phyloP scores from a whole-genome alignment of 2,888 invertebrate genomes.

The Lamproptera curius region DNA sequence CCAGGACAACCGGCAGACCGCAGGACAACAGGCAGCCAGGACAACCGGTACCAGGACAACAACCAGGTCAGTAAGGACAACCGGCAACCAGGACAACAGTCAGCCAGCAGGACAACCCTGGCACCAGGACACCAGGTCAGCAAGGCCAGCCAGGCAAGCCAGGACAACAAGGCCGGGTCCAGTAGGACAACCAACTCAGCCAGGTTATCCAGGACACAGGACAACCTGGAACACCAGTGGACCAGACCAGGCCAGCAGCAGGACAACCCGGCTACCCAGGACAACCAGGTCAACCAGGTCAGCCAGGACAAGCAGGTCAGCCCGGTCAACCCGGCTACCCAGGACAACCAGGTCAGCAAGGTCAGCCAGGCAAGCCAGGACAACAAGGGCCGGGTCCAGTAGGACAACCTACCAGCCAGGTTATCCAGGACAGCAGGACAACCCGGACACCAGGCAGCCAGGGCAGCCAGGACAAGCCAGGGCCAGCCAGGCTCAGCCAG shows the following conservation, averaged over 20 bases:
- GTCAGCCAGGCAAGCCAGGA: conserved; percentile 46
- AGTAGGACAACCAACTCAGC: conserved; percentile 30
- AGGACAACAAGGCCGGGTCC: conserved; percentile 27
- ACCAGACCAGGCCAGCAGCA: conserved; percentile 36
- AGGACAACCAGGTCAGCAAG: conserved; percentile 34
- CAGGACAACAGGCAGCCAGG: conserved; percentile 31
- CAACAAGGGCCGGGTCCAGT: conserved; percentile 32
- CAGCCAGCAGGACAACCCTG: conserved; percentile 26
- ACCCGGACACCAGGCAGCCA: conserved; percentile 31
- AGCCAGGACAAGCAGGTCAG: conserved; percentile 33
- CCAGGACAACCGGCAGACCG: no score
- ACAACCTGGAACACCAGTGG: conserved; percentile 40
- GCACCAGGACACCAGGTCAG: conserved; percentile 33
- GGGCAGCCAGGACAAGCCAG: conserved; percentile 31
- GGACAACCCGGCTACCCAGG: conserved; percentile 25
- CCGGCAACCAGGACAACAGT: conserved; percentile 9
- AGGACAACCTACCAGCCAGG: conserved; percentile 26
- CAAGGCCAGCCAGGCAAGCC: conserved; percentile 51
- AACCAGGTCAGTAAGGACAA: conserved; percentile 50
- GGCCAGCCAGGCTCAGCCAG: not conserved
- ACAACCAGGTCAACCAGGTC: conserved; percentile 27
- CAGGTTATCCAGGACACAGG: conserved; percentile 32
- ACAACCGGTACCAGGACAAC: conserved; percentile 20
- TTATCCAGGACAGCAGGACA: conserved; percentile 28
- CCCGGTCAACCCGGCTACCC: conserved; percentile 40